These are phyloP conservation scores for Melanotus villosus DNA, from an alignment of 2,888 invertebrate genomes.

Conservation along the genomic window DNA sequence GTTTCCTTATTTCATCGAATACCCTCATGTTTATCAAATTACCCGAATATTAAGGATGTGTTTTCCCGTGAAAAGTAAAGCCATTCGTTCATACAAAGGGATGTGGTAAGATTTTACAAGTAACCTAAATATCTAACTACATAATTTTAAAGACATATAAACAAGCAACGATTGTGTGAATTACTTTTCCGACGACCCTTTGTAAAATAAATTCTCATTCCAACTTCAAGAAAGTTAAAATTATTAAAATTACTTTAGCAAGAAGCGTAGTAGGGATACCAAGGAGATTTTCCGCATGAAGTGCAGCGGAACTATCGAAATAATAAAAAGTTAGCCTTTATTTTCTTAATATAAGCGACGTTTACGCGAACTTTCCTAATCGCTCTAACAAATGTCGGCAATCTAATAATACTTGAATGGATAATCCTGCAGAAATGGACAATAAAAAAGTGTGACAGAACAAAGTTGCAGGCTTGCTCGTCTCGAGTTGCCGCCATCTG, in stretches of 20 bases:
- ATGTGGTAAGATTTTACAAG: too few species aligned
- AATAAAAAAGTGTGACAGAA: slow-evolving; percentile 62
- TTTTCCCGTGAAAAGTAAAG: too few species aligned
- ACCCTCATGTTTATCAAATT: too few species aligned
- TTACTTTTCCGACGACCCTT: too few species aligned
- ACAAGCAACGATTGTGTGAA: too few species aligned
- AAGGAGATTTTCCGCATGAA: neutral
- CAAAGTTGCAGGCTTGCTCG: slow-evolving; percentile 59
- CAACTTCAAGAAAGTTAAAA: neutral
- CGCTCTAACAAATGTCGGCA: slow-evolving; percentile 38
- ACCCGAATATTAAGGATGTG: too few species aligned
- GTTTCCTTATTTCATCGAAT: too few species aligned
- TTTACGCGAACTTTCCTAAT: slow-evolving; percentile 39
- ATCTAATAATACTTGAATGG: slow-evolving; percentile 55
- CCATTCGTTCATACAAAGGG: too few species aligned
- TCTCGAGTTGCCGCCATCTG: slow-evolving; percentile 62
- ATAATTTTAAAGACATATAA: too few species aligned
- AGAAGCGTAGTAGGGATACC: neutral
- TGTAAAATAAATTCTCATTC: neutral
- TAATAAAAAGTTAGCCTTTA: neutral
- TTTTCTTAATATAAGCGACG: slow-evolving; percentile 18
- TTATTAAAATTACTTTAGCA: neutral
- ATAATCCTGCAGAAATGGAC: slow-evolving; percentile 58
- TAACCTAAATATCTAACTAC: too few species aligned
- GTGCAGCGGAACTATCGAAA: slow-evolving; percentile 4